phyloP scores from a whole-genome alignment of 2,113 vertebrate genomes.

The Halcyon malimbica region DNA sequence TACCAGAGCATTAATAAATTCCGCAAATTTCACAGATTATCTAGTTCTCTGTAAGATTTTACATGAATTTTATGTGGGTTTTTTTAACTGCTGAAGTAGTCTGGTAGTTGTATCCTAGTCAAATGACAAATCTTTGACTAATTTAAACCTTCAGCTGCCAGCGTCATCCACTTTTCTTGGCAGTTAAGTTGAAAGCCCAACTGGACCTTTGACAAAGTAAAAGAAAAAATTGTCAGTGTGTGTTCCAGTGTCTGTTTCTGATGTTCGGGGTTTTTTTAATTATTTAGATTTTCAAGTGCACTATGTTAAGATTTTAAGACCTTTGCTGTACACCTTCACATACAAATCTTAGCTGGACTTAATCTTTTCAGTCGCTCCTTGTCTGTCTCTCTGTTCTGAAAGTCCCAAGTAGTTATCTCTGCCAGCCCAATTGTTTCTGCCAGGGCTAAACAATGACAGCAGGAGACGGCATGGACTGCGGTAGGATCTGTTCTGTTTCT shows the following conservation, averaged over 20 bases:
- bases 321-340: background rate
- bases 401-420: background rate
- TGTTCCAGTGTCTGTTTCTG: background rate
- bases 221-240: background rate
- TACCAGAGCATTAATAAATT: background rate
- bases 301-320: background rate
- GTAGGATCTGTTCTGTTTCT: background rate
- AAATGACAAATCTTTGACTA: too few relatives aligned
- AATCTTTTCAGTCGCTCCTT: background rate
- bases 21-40: background rate
- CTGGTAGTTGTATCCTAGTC: background rate
- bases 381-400: background rate
- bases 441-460: background rate
- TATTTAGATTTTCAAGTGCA: background rate
- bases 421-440: background rate
- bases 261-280: background rate
- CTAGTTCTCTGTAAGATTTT: background rate
- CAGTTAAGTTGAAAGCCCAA: background rate
- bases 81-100: background rate
- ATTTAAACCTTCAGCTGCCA: background rate
- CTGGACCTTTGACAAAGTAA: background rate
- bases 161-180: background rate
- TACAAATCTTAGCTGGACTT: background rate
- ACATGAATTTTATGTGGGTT: background rate
- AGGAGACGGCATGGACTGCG: background rate